These are phyloP conservation scores for Chionoecetes opilio DNA, from an alignment of 1,140 invertebrate species.

Conservation along the genomic window DNA sequence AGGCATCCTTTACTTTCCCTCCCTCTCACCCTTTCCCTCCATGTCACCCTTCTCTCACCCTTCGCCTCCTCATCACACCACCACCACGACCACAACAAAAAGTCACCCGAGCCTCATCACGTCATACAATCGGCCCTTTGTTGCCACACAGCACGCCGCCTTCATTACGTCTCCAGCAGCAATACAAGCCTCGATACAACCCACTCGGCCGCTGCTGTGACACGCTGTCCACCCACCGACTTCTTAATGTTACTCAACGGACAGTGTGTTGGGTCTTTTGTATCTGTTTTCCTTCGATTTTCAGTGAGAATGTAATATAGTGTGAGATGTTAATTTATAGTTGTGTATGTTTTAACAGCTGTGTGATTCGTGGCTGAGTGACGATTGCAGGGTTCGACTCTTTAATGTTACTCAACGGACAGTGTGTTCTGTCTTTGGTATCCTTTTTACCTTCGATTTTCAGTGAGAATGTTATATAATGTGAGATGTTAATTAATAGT, in stretches of 20 bases:
- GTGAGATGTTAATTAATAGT: no score
- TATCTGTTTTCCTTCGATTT: neutral
- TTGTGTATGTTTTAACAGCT: no score
- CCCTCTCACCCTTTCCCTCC: neutral
- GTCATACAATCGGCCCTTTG: slow-evolving; percentile 27
- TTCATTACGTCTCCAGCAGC: neutral
- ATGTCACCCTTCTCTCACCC: neutral
- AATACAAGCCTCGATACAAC: neutral
- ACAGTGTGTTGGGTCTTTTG: neutral
- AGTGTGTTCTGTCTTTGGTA: neutral
- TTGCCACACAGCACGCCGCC: slow-evolving; percentile 2
- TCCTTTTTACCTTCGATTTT: neutral
- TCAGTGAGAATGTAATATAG: no score
- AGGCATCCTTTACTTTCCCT: neutral
- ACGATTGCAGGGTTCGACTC: no score
- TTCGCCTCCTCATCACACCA: neutral
- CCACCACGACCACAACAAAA: neutral
- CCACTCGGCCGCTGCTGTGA: neutral
- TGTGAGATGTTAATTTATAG: no score
- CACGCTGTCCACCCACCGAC: no score
- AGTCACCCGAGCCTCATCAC: slow-evolving; percentile 15
- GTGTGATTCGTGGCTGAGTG: no score
- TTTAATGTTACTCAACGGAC: neutral
- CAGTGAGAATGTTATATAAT: no score
- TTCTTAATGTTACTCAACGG: neutral